Evolutionary conservation across 2,888 invertebrate species (phyloP).

Genomic region (Crematogaster levior): DNA sequence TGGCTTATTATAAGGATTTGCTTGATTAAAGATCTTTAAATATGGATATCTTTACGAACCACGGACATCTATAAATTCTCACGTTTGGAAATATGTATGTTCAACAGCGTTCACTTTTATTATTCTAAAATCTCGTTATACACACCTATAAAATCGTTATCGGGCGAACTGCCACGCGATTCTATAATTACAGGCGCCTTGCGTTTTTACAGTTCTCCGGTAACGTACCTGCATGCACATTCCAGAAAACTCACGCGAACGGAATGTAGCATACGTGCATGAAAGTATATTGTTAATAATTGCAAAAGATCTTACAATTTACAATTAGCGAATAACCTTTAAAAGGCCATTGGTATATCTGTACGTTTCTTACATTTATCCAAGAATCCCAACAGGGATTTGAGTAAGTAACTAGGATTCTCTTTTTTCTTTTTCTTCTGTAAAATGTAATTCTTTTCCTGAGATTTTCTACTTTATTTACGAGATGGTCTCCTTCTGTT

Average conservation of each 20-base stretch:
- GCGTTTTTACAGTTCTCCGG: conserved; percentile 27
- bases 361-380: background rate
- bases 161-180: conserved; percentile 14
- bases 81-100: background rate
- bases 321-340: too few relatives aligned
- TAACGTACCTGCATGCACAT: background rate
- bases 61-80: background rate
- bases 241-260: conserved; percentile 19
- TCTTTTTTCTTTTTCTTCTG: background rate
- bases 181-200: conserved; percentile 31
- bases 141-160: conserved; percentile 33
- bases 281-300: background rate
- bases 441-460: background rate
- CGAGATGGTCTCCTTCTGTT: background rate
- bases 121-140: conserved; percentile 16
- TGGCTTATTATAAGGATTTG: background rate
- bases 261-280: background rate
- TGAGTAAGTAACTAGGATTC: background rate
- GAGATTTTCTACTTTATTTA: background rate
- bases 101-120: conserved; percentile 5
- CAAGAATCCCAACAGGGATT: background rate
- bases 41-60: background rate
- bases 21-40: background rate
- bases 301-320: background rate
- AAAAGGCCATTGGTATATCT: background rate